Evolutionary conservation across 2,113 vertebrate genomes (phyloP).

Genomic region (Otus sunia): DNA sequence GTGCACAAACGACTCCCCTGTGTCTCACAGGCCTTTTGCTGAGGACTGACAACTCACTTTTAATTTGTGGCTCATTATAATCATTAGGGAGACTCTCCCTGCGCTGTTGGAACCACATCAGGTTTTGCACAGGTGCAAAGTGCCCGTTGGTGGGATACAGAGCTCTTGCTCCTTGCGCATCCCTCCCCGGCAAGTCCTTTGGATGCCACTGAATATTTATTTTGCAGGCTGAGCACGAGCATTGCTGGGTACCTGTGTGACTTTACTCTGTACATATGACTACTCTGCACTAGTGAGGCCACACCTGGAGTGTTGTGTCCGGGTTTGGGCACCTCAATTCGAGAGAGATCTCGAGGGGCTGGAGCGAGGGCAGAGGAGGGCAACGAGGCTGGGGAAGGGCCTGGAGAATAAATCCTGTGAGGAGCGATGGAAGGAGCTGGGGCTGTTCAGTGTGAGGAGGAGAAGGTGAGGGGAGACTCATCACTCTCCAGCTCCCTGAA

Average conservation of each 20-base stretch:
- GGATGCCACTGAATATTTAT: neutral
- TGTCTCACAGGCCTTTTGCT: neutral
- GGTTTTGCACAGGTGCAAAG: neutral
- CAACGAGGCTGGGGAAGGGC: no score
- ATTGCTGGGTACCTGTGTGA: neutral
- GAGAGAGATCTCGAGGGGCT: no score
- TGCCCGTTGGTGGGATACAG: neutral
- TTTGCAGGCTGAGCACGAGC: rapidly evolving
- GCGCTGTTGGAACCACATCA: neutral
- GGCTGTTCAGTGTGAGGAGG: no score
- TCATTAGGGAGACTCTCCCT: neutral
- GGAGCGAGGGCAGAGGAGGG: no score
- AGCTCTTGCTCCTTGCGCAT: neutral
- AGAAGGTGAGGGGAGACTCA: no score
- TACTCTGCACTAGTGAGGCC: no score
- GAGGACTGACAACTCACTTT: rapidly evolving
- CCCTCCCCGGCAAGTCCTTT: neutral
- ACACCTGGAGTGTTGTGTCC: no score
- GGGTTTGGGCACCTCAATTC: no score
- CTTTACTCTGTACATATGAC: no score
- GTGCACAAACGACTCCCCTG: rapidly evolving
- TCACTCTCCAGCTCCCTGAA: no score
- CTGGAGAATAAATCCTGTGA: no score
- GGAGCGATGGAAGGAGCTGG: no score
- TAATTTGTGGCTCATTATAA: neutral